phyloP scores from a whole-genome alignment of 2,888 invertebrate species.

The Geophilus truncorum region DNA sequence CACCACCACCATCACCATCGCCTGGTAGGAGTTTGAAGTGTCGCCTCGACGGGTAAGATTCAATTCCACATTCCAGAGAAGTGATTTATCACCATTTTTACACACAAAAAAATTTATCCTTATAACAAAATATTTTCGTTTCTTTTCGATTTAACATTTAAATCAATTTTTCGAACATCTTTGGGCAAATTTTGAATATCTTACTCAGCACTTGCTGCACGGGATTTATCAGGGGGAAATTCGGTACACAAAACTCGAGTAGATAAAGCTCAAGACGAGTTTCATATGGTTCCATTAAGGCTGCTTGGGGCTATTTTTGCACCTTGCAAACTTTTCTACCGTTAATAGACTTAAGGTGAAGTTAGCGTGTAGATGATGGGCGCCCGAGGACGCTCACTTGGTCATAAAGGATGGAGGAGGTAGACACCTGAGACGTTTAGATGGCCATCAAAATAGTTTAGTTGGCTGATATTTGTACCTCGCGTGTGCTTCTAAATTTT shows the following conservation, averaged over 20 bases:
- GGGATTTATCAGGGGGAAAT: no score
- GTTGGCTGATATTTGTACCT: conserved; percentile 18
- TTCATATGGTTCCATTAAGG: background rate
- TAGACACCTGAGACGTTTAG: conserved; percentile 23
- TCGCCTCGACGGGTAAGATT: background rate
- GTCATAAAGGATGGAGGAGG: background rate
- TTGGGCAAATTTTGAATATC: no score
- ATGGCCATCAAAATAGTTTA: conserved; percentile 25
- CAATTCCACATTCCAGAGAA: background rate
- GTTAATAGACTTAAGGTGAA: background rate
- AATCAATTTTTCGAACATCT: no score
- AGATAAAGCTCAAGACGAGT: background rate
- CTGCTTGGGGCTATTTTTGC: background rate
- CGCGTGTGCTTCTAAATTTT: conserved; percentile 4
- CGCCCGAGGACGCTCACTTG: conserved; percentile 2
- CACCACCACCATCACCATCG: conserved; percentile 3
- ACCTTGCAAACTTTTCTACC: background rate
- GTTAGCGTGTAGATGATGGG: conserved; percentile 7
- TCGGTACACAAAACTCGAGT: background rate
- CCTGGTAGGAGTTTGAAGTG: conserved; percentile 18
- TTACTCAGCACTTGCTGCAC: no score
- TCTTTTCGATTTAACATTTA: no score
- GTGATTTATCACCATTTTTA: no score
- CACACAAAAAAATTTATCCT: background rate
- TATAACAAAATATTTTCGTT: no score